A percentile compares a stretch with the other conserved stretches of the same genome.
Conservation (phyloP, 2,888 invertebrate genomes). For the Maniola hyperantus region DNA sequence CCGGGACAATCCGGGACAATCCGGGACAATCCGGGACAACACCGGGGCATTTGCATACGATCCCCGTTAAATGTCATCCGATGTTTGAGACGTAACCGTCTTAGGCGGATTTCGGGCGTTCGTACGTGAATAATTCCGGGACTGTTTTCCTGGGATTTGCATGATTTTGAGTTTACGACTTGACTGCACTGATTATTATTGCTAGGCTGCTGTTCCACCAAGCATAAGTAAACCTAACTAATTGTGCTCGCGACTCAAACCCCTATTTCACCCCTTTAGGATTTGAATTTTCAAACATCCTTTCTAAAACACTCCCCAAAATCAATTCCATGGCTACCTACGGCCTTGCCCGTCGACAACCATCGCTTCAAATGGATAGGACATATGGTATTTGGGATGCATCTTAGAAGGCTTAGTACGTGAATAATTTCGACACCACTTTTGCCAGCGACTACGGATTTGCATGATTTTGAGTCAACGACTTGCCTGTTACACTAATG, state of each 20-base stretch:
- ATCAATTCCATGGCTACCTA: too few species aligned
- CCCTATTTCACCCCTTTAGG: too few species aligned
- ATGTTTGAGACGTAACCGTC: conserved; percentile 66
- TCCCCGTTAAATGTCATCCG: conserved; percentile 74
- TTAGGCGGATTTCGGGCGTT: conserved; percentile 51
- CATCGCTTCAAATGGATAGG: too few species aligned
- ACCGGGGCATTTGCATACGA: conserved; percentile 69
- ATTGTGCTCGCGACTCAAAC: too few species aligned
- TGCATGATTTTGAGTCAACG: conserved; percentile 32
- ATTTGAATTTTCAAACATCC: too few species aligned
- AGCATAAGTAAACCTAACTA: not conserved
- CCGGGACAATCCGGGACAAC: conserved; percentile 56
- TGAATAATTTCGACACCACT: conserved; percentile 15
- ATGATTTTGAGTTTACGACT: conserved; percentile 34
- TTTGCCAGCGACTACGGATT: conserved; percentile 35
- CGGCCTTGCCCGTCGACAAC: too few species aligned
- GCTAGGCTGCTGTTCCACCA: not conserved
- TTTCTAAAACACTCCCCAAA: too few species aligned
- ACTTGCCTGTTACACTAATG: conserved; percentile 39
- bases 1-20: conserved; percentile 58
- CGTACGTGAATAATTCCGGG: conserved; percentile 52
- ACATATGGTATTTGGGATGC: too few species aligned
- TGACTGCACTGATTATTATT: not conserved
- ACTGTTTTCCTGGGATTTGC: conserved; percentile 46
- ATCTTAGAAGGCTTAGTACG: not conserved